A percentile compares a stretch with the other conserved stretches of the same genome.
Conservation (phyloP, 2,797 vertebrate species). For the Muscicapa comitata region DNA sequence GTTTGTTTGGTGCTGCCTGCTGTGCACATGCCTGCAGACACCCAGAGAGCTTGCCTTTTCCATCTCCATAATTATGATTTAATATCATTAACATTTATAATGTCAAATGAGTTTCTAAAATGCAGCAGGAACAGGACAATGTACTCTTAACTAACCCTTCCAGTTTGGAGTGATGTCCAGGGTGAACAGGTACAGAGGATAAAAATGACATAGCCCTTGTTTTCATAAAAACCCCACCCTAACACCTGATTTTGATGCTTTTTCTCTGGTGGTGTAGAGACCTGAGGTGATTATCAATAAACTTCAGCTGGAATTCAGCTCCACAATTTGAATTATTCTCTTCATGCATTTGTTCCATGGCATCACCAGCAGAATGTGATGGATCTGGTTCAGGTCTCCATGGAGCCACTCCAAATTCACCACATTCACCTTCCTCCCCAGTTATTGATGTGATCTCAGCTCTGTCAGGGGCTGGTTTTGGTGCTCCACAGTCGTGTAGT, state of each 20-base stretch:
- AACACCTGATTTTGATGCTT: not conserved
- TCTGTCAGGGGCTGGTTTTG: not conserved
- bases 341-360: not conserved
- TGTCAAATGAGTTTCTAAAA: not conserved
- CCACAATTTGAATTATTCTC: not conserved
- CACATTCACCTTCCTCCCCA: not conserved
- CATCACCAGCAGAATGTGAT: not conserved
- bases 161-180: accelerated
- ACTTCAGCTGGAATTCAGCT: not conserved
- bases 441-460: accelerated
- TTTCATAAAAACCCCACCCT: not conserved
- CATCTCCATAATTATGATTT: not conserved
- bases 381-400: not conserved
- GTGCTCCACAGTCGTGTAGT: accelerated
- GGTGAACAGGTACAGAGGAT: not conserved
- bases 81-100: not conserved
- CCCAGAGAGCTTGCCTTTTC: not conserved
- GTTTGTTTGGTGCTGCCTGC: constrained; percentile 21
- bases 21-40: not conserved
- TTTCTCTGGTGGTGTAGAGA: not conserved
- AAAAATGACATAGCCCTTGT: accelerated
- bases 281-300: not conserved
- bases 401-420: not conserved
- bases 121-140: not conserved
- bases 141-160: not conserved